Base-by-base conservation (phyloP, 2,888 invertebrate genomes). In the Apamea epomidion region DNA sequence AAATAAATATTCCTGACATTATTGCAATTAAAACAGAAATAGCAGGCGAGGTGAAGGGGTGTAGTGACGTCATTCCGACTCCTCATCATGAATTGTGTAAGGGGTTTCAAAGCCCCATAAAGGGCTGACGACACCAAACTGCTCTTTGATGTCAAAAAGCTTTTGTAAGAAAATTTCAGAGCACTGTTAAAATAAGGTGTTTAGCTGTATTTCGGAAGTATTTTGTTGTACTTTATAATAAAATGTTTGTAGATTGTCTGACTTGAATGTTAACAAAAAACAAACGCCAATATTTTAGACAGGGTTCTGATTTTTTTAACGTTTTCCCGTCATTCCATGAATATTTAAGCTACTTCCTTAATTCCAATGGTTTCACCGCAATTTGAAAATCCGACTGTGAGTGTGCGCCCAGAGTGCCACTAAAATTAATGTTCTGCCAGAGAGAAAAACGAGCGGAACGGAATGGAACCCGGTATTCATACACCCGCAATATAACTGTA, bases 391-490 rank as follows among this genome's bases (percentile, higher is more conserved):
- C 94, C 94, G 82, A 90, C 92, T 92, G 93, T 92, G 83, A 81
- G 85, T 83, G 93, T 92, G 92, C 93, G 93, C 94, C 93, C 92
- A 89, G 94, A 94, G 96, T 95, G 96, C 94, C 93, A 94, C 94
- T 95, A 94, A 96, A 97, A 96, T 96, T 96, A 96, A 97, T 97
- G 96, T 95, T 94, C 96, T 95, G 96, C 95, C 96, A 95, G 93
- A 92, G 94, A 96, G 96, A 96, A 96, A 97, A 97, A 97, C 96
- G 96, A 95, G 93, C 94, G 93, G 91, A 92, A 93, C 93, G 91
- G 90, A 91, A 92, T 92, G 87, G 86, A 81, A 89, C 88, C 90
- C 88, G 86, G 84, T 91, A 90, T 91, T 89, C 91, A 92, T 92
- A 91, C 92, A 91, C 90, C 91, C 90, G 83, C 91, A 88, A 88